A percentile compares a stretch with the other conserved stretches of the same genome.
phyloP scores from a whole-genome alignment of 1,140 invertebrate genomes.

The Grapholita molesta region DNA sequence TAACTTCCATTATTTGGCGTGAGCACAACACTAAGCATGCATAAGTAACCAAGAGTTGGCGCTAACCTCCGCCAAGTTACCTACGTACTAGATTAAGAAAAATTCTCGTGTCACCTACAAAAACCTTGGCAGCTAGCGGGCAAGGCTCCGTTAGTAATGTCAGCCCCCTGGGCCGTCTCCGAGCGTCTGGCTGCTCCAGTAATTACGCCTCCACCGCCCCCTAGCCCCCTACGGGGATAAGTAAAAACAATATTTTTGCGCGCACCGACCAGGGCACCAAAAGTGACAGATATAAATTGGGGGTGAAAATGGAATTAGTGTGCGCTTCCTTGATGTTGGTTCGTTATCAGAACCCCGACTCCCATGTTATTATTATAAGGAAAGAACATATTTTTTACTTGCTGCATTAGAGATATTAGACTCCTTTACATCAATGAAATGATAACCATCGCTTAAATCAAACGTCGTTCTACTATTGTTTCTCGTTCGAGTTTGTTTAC shows the following conservation, averaged over 20 bases:
- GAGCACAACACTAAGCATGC: neutral
- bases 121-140: slow-evolving; percentile 38
- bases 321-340: slow-evolving; percentile 31
- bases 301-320: slow-evolving; percentile 62
- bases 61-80: neutral
- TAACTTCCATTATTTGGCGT: neutral
- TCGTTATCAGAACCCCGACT: slow-evolving; percentile 28
- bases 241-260: slow-evolving; percentile 72
- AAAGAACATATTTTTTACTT: slow-evolving; percentile 2
- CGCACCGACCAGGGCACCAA: slow-evolving; percentile 54
- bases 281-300: slow-evolving; percentile 71
- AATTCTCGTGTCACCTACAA: slow-evolving; percentile 47
- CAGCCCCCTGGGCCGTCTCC: slow-evolving; percentile 46
- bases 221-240: slow-evolving; percentile 46
- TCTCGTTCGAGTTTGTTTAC: neutral
- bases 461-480: neutral
- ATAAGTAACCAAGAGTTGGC: neutral
- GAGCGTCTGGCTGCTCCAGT: slow-evolving; percentile 51
- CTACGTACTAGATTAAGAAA: slow-evolving; percentile 41
- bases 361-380: slow-evolving; percentile 20
- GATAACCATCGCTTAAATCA: neutral
- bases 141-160: slow-evolving; percentile 44
- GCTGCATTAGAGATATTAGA: slow-evolving; percentile 9
- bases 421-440: neutral
- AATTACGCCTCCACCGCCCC: slow-evolving; percentile 50